Evolutionary conservation across 2,888 invertebrate species (phyloP), one percentile per base, ranked within the genome.

Genomic region (Pristionchus maxplancki): DNA sequence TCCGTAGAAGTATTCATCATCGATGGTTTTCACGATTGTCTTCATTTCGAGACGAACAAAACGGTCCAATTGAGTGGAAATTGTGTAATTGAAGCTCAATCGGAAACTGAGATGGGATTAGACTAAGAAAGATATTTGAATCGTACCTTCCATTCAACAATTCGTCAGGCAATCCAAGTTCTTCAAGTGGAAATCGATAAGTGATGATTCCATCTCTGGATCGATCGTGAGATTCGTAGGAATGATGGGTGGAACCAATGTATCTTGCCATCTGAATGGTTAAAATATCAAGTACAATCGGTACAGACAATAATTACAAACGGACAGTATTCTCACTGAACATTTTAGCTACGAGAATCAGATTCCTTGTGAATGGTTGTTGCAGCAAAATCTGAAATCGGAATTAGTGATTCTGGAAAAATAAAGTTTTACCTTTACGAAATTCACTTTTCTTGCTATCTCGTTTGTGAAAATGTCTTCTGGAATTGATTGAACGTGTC

Each of bases 1-100:
- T 40, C 71, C 71, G 15, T 74, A 74, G 20, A 74, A 74, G n/a
- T 40, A 37, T 40, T 40, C 71, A 74, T 74, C 71, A 40, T 74
- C 71, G 24, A 74, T 74, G 5, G 9, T 5, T 24, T 40, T 28
- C 9, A 74, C 40, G 37, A 74, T 8, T 24, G 40, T 74, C 40
- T 74, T 74, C 24, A 40, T 74, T 24, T 74, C 71, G 20, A 74
- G 17, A 40, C 31, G 6, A 20, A 74, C 40, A 20, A 40, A 40
- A 40, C 71, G 71, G 40, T 74, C 71, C 40, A 74, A 40, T 74
- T 17, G 64, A 64, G 64, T 15, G 0, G 28, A 64, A 64, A 64
- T 64, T 15, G 11, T 31, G 64, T 64, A 40, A 37, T 74, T 28
- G 40, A 37, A 74, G 40, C 37, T 31, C 31, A 74, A 37, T 31